Base-by-base conservation (phyloP, 2,113 vertebrate species). In the Paedocypris sp. region DNA sequence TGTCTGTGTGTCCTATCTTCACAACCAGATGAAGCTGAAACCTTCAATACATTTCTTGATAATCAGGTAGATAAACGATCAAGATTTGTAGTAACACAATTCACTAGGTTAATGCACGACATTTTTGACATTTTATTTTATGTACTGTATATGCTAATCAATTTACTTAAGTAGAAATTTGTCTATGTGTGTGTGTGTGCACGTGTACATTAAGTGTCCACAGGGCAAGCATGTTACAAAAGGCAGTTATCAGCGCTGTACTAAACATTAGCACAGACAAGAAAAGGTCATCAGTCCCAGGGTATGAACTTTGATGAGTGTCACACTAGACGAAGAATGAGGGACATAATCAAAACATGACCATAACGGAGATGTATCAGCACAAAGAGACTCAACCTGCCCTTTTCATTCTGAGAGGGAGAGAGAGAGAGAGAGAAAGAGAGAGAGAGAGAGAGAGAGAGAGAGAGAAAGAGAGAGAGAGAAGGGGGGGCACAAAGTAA, bases 211-310 rank as follows among this genome's bases (percentile, higher is more conserved):
- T 56, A 4, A 29, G 13, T 8, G 5, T 36, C 19, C 39, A 26
- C 22, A 41, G 13, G n/a, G 9, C 13, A 18, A 23, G 33, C 6
- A 42, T 6, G 33, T 10, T 42, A 12, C 29, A 57, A 50, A 32
- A n/a, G 5, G 18, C 48, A 50, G 18, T 16, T 26, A 43, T 31
- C 53, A 31, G 38, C 13, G 31, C 36, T 31, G 23, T 57, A 42
- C 31, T 31, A 42, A 6, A 42, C 25, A 20, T 57, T 11, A 12
- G 53, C 41, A 57, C 53, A 57, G 53, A 31, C 10, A 1, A 19
- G 25, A 23, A 57, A 57, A 57, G 53, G 53, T 57, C 53, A 57
- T 4, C 1, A 57, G 25, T 57, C 36, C 53, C 53, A 29, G 35
- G 6, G 29, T 35, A 42, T 42, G 15, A 41, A 12, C 6, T 42